Base-by-base conservation (phyloP, 2,888 invertebrate genomes). In the Hesperia comma region DNA sequence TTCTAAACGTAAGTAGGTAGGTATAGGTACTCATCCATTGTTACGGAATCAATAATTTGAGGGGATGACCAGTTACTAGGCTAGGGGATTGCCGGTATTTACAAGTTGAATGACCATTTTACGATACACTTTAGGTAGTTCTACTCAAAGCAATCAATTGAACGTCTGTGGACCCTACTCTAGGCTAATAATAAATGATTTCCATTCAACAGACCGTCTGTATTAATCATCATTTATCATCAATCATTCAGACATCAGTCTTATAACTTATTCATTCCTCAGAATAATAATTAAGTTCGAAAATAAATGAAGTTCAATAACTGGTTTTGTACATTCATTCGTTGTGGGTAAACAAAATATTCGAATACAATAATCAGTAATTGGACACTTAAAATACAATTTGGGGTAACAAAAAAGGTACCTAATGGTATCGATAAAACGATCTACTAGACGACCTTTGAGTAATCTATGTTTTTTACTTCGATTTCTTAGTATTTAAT, bases 81-180 rank as follows among this genome's bases (percentile, higher is more conserved):
- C n/a, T 2, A 33, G 33, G 33, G 60, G 60, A 17, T 49, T 12
- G 49, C 41, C 60, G 60, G 49, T 40, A 41, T 56, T 41, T 49
- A 33, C 33, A 33, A 33, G 60, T 46, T 60, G 21, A 60, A 60
- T 49, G 60, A 60, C 49, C 60, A 26, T 46, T 60, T 49, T 14
- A 58, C 33, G 33, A 49, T 60, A 60, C 49, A 33, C 33, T 33
- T 6, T 7, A 15, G 15, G 26, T 26, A n/a, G n/a, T 33, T 1
- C 33, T 33, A 37, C n/a, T 19, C 15, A 60, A 33, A 60, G 49
- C 60, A 2, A 60, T 60, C 60, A 60, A 60, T 60, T 60, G 60
- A 15, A 26, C 17, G 41, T 33, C 14, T 32, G 46, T 60, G 19
- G 19, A 49, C 49, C 19, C 12, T 49, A 10, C 12, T 49, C 49